Percentiles rank a stretch among this genome's conserved stretches.
Conservation (phyloP, 2,888 invertebrate genomes). For the Drosophila yooni region DNA sequence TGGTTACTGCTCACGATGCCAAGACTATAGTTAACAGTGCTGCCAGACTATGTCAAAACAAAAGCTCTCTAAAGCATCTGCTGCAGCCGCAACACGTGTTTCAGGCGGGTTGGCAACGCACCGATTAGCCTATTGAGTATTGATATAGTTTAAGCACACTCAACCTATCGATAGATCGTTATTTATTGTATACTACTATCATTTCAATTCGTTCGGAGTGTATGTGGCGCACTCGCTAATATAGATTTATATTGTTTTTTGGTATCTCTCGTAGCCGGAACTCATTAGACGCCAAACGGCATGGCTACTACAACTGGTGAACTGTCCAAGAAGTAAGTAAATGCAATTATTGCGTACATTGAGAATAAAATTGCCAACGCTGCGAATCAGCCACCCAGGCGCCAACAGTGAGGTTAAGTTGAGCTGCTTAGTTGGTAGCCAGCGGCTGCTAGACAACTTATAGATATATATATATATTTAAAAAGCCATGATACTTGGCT, state of each 20-base stretch:
- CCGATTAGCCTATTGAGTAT: neutral
- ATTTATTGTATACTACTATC: constrained; percentile 18
- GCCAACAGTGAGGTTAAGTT: constrained; percentile 56
- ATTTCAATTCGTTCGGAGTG: constrained; percentile 45
- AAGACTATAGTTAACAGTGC: neutral
- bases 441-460: constrained; percentile 14
- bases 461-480: constrained; percentile 1
- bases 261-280: constrained; percentile 4
- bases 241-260: constrained; percentile 27
- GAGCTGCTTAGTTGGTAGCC: constrained; percentile 30
- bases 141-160: neutral
- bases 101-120: constrained; percentile 32
- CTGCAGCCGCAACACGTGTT: constrained; percentile 42
- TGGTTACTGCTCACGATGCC: constrained; percentile 31
- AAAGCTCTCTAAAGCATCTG: constrained; percentile 34
- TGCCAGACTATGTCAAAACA: constrained; percentile 32
- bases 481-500: neutral
- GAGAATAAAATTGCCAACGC: constrained; percentile 11
- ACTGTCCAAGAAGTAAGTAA: constrained; percentile 83
- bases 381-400: constrained; percentile 12
- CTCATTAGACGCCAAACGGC: constrained; percentile 27
- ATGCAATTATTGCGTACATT: neutral
- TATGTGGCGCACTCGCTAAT: constrained; percentile 50
- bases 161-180: constrained; percentile 46
- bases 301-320: constrained; percentile 82